A percentile compares a stretch with the other conserved stretches of the same genome.
phyloP scores from a whole-genome alignment of 2,113 vertebrate species.

The Carassius auratus region DNA sequence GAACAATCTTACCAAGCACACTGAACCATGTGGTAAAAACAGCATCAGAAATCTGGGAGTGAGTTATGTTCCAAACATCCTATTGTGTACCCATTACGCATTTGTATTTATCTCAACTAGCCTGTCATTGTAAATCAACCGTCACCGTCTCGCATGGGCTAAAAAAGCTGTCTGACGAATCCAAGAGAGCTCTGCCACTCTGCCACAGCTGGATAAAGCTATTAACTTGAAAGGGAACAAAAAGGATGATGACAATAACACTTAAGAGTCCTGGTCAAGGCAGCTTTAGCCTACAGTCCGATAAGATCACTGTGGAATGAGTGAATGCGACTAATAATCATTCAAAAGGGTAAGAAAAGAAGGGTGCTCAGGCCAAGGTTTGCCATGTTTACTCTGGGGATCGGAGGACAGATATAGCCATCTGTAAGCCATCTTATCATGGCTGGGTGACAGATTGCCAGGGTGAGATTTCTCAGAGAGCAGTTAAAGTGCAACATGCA shows the following conservation, averaged over 20 bases:
- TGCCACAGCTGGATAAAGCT: slow-evolving; percentile 34
- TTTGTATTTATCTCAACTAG: slow-evolving; percentile 17
- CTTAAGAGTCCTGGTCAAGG: neutral
- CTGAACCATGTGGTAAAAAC: neutral
- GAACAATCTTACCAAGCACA: neutral
- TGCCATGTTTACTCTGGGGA: slow-evolving; percentile 59
- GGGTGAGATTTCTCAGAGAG: slow-evolving; percentile 61
- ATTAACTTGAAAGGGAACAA: slow-evolving; percentile 43
- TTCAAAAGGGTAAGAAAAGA: slow-evolving; percentile 51
- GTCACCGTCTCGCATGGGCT: neutral
- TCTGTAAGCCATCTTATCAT: slow-evolving; percentile 62
- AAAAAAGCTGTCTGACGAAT: slow-evolving; percentile 3
- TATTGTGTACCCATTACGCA: slow-evolving; percentile 18
- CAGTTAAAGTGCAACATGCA: slow-evolving; percentile 64
- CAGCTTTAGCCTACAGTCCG: slow-evolving; percentile 45
- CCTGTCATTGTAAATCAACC: slow-evolving; percentile 18
- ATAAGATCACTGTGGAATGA: slow-evolving; percentile 54
- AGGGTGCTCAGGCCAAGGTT: slow-evolving; percentile 41
- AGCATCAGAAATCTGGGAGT: neutral
- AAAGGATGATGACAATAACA: slow-evolving; percentile 50
- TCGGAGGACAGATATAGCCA: slow-evolving; percentile 6
- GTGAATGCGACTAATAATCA: slow-evolving; percentile 60
- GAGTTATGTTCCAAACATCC: slow-evolving; percentile 13
- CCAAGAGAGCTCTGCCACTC: slow-evolving; percentile 18
- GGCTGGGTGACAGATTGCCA: slow-evolving; percentile 62